These are phyloP conservation scores for Palaemon carinicauda DNA, from an alignment of 1,140 invertebrate species.

Conservation along the genomic window DNA sequence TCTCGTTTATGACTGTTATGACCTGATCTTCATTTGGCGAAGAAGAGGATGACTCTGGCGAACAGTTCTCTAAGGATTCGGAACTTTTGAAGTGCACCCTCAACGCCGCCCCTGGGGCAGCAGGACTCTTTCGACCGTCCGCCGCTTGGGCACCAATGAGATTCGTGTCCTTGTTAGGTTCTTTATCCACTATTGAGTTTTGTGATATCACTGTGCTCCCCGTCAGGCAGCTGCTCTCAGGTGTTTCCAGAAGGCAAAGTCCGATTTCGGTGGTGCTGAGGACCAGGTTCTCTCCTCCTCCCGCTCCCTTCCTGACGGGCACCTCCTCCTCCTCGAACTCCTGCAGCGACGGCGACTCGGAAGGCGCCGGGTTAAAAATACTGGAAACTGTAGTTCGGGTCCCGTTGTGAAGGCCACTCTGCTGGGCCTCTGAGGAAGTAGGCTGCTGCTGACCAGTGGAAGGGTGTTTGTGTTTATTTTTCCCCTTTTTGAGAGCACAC, in stretches of 20 bases:
- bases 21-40: not conserved
- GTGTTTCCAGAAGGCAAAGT: not conserved
- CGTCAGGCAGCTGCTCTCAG: not conserved
- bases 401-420: constrained; percentile 24
- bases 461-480: not conserved
- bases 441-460: constrained; percentile 7
- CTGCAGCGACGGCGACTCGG: not conserved
- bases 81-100: constrained; percentile 34
- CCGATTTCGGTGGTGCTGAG: constrained; percentile 8
- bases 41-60: not conserved
- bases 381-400: constrained; percentile 29
- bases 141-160: not conserved
- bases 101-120: not conserved
- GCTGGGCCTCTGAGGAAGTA: not conserved
- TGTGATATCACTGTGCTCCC: not conserved
- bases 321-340: not conserved
- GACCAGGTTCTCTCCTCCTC: not conserved
- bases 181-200: not conserved
- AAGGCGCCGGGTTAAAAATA: not conserved
- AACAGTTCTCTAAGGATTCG: not conserved
- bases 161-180: not conserved
- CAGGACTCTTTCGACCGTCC: constrained; percentile 14
- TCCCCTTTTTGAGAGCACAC: not conserved
- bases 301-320: not conserved
- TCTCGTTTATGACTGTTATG: constrained; percentile 11